A percentile compares a stretch with the other conserved stretches of the same genome.
phyloP scores from a whole-genome alignment of 2,113 vertebrate genomes.

The Ceyx cyanopectus region DNA sequence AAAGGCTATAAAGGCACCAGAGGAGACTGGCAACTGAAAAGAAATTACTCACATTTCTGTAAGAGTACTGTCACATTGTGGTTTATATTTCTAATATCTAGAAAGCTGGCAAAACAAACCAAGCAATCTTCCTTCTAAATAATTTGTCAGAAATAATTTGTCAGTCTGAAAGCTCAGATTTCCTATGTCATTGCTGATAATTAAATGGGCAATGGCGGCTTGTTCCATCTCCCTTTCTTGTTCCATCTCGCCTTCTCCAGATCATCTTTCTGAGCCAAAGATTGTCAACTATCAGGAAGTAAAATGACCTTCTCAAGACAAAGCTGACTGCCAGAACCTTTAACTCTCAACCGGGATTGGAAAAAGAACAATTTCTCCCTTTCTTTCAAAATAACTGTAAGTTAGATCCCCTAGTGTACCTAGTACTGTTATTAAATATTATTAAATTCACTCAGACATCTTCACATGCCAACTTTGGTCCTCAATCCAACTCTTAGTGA shows the following conservation, averaged over 20 bases:
- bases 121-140: background rate
- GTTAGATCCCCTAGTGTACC: background rate
- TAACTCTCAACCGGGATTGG: background rate
- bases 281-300: background rate
- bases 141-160: constrained; percentile 14
- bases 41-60: background rate
- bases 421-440: background rate
- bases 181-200: background rate
- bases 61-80: background rate
- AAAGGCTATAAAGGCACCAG: background rate
- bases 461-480: background rate
- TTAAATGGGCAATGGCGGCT: background rate
- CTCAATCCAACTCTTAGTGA: background rate
- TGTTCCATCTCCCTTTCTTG: background rate
- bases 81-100: background rate
- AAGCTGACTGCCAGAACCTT: background rate
- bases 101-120: background rate
- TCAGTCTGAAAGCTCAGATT: background rate
- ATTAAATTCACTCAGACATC: background rate
- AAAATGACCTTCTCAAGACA: background rate
- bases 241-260: background rate
- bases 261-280: background rate
- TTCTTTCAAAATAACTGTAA: background rate
- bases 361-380: background rate
- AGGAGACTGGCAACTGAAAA: background rate